phyloP scores from a whole-genome alignment of 2,113 vertebrate species.

The Origma solitaria region DNA sequence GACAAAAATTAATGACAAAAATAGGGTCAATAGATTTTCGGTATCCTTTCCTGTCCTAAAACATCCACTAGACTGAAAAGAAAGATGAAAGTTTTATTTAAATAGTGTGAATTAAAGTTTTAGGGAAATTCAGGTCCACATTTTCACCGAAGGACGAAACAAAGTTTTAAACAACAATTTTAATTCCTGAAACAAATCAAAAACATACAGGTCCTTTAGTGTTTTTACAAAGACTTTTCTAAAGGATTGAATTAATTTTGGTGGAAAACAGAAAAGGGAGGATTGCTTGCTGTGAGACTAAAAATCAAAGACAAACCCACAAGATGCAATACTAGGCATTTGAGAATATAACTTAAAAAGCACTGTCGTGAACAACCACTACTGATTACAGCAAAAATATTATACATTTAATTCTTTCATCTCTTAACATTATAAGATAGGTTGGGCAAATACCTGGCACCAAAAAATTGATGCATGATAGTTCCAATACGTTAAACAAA shows the following conservation, averaged over 20 bases:
- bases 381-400: constrained; percentile 63
- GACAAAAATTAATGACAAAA: background rate
- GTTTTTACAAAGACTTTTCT: constrained; percentile 50
- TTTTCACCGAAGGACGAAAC: background rate
- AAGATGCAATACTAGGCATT: constrained; percentile 13
- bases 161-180: background rate
- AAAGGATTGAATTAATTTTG: constrained; percentile 35
- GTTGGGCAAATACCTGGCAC: constrained; percentile 65
- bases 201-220: constrained; percentile 34
- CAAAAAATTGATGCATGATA: constrained; percentile 68
- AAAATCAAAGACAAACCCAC: constrained; percentile 49
- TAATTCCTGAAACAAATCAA: constrained; percentile 53
- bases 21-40: background rate
- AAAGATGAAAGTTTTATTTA: background rate
- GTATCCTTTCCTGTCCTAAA: background rate
- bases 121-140: background rate
- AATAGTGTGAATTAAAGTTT: background rate
- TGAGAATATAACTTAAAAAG: constrained; percentile 64
- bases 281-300: constrained; percentile 21
- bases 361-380: constrained; percentile 54
- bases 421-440: constrained; percentile 67
- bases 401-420: constrained; percentile 56
- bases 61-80: background rate
- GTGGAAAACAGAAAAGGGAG: constrained; percentile 18
- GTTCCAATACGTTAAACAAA: constrained; percentile 62